Base-by-base conservation (phyloP, 2,888 invertebrate genomes). In the Liopterus haemorrhoidalis region DNA sequence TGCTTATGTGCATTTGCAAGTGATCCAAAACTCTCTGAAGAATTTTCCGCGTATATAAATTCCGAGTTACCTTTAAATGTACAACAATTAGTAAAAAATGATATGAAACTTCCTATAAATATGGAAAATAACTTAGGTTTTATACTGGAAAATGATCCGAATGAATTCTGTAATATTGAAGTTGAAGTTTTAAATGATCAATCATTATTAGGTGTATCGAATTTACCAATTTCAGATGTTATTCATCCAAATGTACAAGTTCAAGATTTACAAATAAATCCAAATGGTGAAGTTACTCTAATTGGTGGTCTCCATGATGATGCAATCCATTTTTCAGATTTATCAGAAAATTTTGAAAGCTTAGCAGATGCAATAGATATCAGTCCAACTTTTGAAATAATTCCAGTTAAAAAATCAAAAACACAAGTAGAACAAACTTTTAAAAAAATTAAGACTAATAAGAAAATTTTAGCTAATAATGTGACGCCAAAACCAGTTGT, bases 1-100 rank as follows among this genome's bases (percentile, higher is more conserved):
- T 82, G 82, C 59, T 69, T 83, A 32, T 79, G 80, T 65, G 81
- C 82, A 28, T 79, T 84, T 65, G 77, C 78, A 18, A 79, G 81
- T 59, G 77, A 81, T 62, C 67, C 72, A 8, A 75, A 75, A 57
- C 69, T 79, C 45, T 61, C 71, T 4, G 72, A 75, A 52, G 82
- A 83, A 59, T 83, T 82, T 65, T 66, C 71, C 28, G 70, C 70
- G 59, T 79, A 74, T 54, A 70, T 79, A 22, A 72, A 71, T 52
- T 59, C 72, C 31, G 74, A 73, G 59, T 64, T 66, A 46, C 56
- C 52, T n/a, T 35, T 48, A 12, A 35, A 30, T 33, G 31, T 40
- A 16, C 32, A 45, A 11, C 19, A 35, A 21, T 39, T 40, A 35
- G 20, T 25, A 24, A 44, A 18, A 22, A 25, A 18, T 9, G 27